Percentiles rank a stretch among this genome's conserved stretches.
These are phyloP conservation scores for Physella acuta DNA, from an alignment of 1,140 invertebrate species.

Conservation along the genomic window DNA sequence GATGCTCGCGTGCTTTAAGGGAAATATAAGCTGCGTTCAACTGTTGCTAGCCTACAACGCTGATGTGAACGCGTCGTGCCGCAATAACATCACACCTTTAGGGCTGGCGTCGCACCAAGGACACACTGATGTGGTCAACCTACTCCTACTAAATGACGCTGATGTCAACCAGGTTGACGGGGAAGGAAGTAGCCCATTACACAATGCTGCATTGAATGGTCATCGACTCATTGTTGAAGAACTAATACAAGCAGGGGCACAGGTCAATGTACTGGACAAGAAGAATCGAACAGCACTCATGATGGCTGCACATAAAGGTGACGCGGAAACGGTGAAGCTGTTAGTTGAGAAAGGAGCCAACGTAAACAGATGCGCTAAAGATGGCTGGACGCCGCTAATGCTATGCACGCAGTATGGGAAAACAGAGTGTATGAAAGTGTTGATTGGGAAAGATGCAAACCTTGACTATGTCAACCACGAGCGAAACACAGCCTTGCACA, in stretches of 20 bases:
- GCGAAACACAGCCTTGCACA: constrained; percentile 7
- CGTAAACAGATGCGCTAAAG: not conserved
- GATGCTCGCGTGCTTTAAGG: constrained; percentile 17
- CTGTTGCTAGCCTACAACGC: constrained; percentile 15
- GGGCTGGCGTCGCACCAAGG: not conserved
- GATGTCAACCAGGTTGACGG: constrained; percentile 5
- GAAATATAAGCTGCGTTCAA: constrained; percentile 6
- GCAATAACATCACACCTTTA: constrained; percentile 8
- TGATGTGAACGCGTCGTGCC: constrained; percentile 19
- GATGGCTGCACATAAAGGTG: constrained; percentile 16
- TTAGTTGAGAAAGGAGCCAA: not conserved
- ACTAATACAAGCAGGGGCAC: constrained; percentile 2
- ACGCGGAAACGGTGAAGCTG: not conserved
- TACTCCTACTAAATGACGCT: not conserved
- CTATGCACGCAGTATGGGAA: constrained; percentile 10
- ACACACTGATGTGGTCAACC: not conserved
- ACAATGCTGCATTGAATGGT: constrained; percentile 12
- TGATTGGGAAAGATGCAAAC: not conserved
- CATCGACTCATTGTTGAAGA: not conserved
- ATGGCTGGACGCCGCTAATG: constrained; percentile 12
- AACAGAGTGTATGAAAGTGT: constrained; percentile 5
- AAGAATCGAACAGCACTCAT: constrained; percentile 5
- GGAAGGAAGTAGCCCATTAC: not conserved
- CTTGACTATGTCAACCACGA: not conserved
- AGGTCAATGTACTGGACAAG: not conserved